Evolutionary conservation across 2,113 vertebrate genomes (phyloP), one percentile per base, ranked within the genome.

Genomic region (Hypomesus transpacificus): DNA sequence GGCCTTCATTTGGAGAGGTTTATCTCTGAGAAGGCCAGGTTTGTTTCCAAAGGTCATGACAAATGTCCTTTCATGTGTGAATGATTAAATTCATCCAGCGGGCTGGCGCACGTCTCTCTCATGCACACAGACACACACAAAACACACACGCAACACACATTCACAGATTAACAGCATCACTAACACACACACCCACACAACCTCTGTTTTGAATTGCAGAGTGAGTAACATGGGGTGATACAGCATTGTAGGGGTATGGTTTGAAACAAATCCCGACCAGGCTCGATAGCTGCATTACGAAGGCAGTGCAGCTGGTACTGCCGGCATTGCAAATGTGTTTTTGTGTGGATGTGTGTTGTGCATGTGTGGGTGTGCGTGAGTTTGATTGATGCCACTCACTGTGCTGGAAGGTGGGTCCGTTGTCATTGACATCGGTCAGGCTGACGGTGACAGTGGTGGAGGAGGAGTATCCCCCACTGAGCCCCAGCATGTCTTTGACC

Each of bases 341-440:
- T 17, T 69, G 52, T 64, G 50, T 14, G 34, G 31, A 58, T 66
- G 69, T 58, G 61, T 9, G 62, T 60, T 46, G 46, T 26, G 14
- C 1, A 13, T 31, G 52, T 31, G 52, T 18, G 61, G 59, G 39
- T 39, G 31, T 54, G 31, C 31, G 31, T 7, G 4, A 34, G 31
- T 34, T 34, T 34, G 64, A 79, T 46, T 68, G 67, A 56, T 69
- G 59, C 54, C 68, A 93, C 97, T 96, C 86, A 99, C 97, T 89
- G 67, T 94, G 93, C 80, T 93, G 93, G 90, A 98, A 98, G 71
- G 90, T 91, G 20, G 97, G 97, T 24, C 94, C 94, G 16, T 98
- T 98, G 87, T 99, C 97, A 80, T 99, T 99, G 78, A 99, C 76
- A 50, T 99, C 97, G 0, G 91, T 94, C 66, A 99, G 90, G 68